Conservation (phyloP, 2,888 invertebrate genomes). For the Entomobrya proxima region DNA sequence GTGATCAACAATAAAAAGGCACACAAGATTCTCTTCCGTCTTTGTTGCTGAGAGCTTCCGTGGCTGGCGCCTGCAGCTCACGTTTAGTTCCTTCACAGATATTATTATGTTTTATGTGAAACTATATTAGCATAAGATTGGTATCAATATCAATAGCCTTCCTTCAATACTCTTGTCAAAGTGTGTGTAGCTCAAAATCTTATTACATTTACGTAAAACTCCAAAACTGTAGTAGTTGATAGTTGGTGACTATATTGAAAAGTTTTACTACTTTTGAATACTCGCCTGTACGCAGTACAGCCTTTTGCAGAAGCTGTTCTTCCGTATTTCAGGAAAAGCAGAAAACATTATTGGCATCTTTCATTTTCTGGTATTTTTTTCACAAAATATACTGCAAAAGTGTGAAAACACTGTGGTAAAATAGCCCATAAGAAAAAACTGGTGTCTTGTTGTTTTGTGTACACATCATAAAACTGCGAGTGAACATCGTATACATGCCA, state of each 20-base stretch:
- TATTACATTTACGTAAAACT: not conserved
- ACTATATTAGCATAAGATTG: conserved; percentile 32
- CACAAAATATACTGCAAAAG: no score
- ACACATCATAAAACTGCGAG: not conserved
- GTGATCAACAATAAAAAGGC: not conserved
- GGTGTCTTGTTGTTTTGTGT: no score
- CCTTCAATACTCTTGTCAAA: not conserved
- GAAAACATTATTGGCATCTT: no score
- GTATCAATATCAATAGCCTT: not conserved
- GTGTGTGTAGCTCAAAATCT: not conserved
- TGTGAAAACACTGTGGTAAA: no score
- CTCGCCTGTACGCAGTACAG: no score
- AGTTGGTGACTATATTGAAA: no score
- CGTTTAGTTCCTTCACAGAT: not conserved
- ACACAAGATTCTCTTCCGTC: not conserved
- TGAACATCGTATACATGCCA: not conserved
- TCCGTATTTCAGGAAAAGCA: no score
- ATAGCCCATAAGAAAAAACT: no score
- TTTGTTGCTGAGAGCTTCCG: not conserved
- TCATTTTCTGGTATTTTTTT: no score
- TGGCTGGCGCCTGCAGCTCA: not conserved
- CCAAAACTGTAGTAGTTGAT: not conserved
- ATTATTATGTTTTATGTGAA: conserved; percentile 11
- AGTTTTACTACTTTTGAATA: no score
- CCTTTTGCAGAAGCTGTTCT: no score